Percentiles rank a stretch among this genome's conserved stretches.
Evolutionary conservation across 30 jellyfish, hydroid and myxozoan genomes (phyloP).

Genomic region (Rhopilema esculentum): DNA sequence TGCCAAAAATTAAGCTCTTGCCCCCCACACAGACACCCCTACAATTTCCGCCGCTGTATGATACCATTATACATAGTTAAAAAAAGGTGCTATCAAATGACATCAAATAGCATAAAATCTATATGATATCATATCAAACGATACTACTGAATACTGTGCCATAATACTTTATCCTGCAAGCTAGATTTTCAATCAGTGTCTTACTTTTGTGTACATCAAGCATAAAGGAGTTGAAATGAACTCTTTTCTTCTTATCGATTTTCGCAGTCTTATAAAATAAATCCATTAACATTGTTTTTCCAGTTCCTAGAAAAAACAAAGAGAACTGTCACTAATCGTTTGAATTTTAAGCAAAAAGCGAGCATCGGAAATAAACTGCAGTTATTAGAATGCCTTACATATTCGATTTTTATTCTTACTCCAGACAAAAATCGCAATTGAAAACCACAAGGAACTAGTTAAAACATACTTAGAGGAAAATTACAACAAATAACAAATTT

Average conservation of each 20-base stretch:
- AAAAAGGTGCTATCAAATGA: no score
- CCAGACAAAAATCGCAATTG: no score
- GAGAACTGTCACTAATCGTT: not conserved
- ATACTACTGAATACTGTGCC: not conserved
- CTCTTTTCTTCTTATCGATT: constrained; percentile 75
- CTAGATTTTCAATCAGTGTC: constrained; percentile 21
- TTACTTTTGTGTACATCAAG: constrained; percentile 92
- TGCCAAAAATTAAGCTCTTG: no score
- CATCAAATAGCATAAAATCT: not conserved
- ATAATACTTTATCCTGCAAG: no score
- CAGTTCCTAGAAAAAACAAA: constrained; percentile 76
- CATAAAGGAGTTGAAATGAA: constrained; percentile 97
- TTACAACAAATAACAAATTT: no score
- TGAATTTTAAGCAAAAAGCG: not conserved
- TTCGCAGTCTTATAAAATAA: constrained; percentile 73
- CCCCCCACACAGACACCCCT: no score
- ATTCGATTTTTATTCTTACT: no score
- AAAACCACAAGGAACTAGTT: no score
- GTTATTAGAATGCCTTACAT: not conserved
- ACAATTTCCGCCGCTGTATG: no score
- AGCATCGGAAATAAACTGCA: not conserved
- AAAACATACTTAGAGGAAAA: no score
- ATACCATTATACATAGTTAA: no score
- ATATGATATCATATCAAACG: no score
- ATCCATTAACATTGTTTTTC: constrained; percentile 99